phyloP scores from a whole-genome alignment of 2,113 vertebrate species.

The Sarotherodon lohbergeri region DNA sequence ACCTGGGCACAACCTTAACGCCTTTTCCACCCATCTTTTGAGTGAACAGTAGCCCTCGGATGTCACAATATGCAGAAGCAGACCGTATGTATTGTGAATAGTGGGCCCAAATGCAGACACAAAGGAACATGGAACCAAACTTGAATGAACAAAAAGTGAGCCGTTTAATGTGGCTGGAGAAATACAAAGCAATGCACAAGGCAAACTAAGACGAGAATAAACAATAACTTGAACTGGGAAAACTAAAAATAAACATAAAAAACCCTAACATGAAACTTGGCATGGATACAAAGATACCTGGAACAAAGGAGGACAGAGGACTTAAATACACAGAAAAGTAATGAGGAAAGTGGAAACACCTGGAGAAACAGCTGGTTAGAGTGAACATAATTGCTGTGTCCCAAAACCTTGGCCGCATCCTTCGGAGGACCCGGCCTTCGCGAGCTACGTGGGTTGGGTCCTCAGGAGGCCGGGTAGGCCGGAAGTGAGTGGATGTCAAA shows the following conservation, averaged over 20 bases:
- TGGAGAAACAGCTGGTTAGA: not conserved
- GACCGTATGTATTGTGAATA: not conserved
- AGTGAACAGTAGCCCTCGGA: not conserved
- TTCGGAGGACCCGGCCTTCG: not conserved
- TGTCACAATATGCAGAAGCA: not conserved
- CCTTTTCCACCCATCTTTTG: not conserved
- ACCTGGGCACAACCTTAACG: not conserved
- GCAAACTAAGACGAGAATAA: not conserved
- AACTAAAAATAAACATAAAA: not conserved
- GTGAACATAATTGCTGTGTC: not conserved
- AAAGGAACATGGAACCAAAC: not conserved
- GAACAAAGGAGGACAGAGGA: not conserved
- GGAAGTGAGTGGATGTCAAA: not conserved
- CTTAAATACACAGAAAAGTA: not conserved
- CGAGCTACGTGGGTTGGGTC: rapidly evolving
- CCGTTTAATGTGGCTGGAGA: not conserved
- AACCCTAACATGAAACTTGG: not conserved
- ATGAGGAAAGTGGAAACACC: not conserved
- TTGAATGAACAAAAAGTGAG: not conserved
- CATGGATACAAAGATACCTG: not conserved
- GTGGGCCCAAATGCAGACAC: not conserved
- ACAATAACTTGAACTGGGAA: not conserved
- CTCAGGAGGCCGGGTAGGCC: not conserved
- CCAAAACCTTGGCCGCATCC: not conserved
- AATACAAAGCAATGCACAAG: not conserved